These are phyloP conservation scores for Magallana angulata DNA, from an alignment of 1,140 invertebrate species.

Conservation along the genomic window DNA sequence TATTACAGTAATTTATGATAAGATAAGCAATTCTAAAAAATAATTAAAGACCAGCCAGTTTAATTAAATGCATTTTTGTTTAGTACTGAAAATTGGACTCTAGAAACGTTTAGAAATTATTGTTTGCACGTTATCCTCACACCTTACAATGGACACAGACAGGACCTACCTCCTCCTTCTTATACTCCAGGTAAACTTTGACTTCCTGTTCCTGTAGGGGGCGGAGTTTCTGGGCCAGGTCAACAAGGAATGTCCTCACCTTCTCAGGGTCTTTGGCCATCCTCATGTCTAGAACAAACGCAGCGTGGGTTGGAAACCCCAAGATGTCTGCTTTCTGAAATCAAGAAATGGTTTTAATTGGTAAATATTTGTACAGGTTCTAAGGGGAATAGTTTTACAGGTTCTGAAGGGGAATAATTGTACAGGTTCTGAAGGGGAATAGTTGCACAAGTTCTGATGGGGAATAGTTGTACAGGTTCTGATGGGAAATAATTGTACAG, in stretches of 20 bases:
- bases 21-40: too few relatives aligned
- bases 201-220: slow-evolving; percentile 80
- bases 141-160: background rate
- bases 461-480: too few relatives aligned
- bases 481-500: too few relatives aligned
- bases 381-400: too few relatives aligned
- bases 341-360: background rate
- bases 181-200: slow-evolving; percentile 79
- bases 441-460: too few relatives aligned
- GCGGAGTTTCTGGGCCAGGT: slow-evolving; percentile 80
- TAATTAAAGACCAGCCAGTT: too few relatives aligned
- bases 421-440: background rate
- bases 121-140: background rate
- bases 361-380: too few relatives aligned
- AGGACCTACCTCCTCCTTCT: slow-evolving; percentile 79
- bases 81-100: too few relatives aligned
- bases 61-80: too few relatives aligned
- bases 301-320: slow-evolving; percentile 81
- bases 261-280: slow-evolving; percentile 82
- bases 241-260: slow-evolving; percentile 80
- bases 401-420: too few relatives aligned
- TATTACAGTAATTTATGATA: too few relatives aligned
- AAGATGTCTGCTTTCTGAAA: slow-evolving; percentile 80
- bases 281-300: slow-evolving; percentile 81
- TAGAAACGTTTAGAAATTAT: background rate